Percentiles rank a stretch among this genome's conserved stretches.
These are phyloP conservation scores for Fregata magnificens DNA, from an alignment of 2,113 vertebrate genomes.

Conservation along the genomic window DNA sequence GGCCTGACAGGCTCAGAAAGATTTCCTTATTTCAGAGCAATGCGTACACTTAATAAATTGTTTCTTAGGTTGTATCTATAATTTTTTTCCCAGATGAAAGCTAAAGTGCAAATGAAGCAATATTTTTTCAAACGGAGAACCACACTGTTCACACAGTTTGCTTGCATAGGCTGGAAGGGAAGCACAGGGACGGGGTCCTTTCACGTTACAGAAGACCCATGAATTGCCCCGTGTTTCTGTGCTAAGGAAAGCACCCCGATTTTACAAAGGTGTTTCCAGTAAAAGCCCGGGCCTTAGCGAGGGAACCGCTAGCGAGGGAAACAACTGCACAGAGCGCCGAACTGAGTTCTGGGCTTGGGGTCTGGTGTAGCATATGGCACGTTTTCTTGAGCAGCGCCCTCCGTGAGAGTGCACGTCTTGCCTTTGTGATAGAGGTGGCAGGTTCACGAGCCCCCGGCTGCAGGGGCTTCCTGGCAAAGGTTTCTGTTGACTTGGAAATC, in stretches of 20 bases:
- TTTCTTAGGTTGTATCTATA: not conserved
- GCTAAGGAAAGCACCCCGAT: not conserved
- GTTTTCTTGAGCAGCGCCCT: not conserved
- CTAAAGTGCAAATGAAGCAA: not conserved
- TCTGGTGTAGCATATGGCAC: not conserved
- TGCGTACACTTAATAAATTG: not conserved
- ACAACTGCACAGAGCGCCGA: not conserved
- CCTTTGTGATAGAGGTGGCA: not conserved
- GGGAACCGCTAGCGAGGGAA: not conserved
- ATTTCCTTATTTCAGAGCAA: not conserved
- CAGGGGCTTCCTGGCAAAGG: not conserved
- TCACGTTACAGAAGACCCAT: not conserved
- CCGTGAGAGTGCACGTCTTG: fast-evolving
- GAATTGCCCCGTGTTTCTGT: not conserved
- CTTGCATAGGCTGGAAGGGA: not conserved
- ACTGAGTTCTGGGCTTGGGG: not conserved
- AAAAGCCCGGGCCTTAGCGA: not conserved
- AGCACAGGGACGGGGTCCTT: not conserved
- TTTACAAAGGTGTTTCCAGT: not conserved
- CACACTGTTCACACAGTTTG: not conserved
- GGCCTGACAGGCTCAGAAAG: not conserved
- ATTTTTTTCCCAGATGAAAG: not conserved
- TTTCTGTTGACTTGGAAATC: not conserved
- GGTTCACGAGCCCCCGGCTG: not conserved
- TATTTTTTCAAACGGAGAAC: not conserved